Percentiles rank a stretch among this genome's conserved stretches.
Evolutionary conservation across 2,113 vertebrate species (phyloP).

Genomic region (Gallinago jamesoni): DNA sequence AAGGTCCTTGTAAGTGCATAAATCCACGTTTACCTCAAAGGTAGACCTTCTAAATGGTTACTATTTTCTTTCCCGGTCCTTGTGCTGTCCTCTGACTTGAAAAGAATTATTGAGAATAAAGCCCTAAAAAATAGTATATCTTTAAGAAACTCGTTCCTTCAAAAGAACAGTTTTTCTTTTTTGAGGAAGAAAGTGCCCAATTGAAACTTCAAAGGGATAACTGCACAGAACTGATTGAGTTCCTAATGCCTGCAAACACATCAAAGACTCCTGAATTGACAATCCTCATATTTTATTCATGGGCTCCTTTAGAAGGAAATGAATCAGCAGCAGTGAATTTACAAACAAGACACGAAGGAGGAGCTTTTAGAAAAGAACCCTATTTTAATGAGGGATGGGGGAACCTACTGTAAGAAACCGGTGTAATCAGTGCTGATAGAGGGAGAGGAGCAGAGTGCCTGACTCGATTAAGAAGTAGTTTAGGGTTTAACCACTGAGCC

Average conservation of each 20-base stretch:
- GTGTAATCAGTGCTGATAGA: neutral
- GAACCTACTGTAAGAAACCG: neutral
- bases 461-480: neutral
- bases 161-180: neutral
- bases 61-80: neutral
- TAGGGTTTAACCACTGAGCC: neutral
- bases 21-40: neutral
- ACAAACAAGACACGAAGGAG: slow-evolving; percentile 34
- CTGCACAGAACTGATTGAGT: neutral
- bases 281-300: slow-evolving; percentile 59
- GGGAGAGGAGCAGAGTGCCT: neutral
- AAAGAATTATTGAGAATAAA: neutral
- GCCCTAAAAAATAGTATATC: neutral
- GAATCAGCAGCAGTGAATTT: slow-evolving; percentile 5
- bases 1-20: neutral
- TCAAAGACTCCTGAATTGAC: slow-evolving; percentile 35
- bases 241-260: slow-evolving; percentile 46
- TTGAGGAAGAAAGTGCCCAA: slow-evolving; percentile 6
- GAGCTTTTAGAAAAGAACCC: neutral
- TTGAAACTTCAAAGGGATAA: slow-evolving; percentile 50
- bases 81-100: neutral
- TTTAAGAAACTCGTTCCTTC: neutral
- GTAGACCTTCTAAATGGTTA: neutral
- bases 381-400: neutral
- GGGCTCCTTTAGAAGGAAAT: neutral